phyloP scores from a whole-genome alignment of 1,140 invertebrate genomes.

The Venturia canescens region DNA sequence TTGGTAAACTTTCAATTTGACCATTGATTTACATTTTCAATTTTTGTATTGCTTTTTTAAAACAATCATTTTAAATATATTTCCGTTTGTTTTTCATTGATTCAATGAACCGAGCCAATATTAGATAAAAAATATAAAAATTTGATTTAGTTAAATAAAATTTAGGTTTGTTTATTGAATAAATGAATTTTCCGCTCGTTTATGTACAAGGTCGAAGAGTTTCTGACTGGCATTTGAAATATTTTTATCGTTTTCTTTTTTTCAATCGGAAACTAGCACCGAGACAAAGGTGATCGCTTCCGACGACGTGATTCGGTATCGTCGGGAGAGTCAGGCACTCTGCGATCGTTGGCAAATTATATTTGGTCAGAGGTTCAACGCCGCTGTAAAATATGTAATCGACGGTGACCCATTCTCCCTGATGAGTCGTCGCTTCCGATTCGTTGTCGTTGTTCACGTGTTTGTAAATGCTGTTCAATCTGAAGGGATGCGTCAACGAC shows the following conservation, averaged over 20 bases:
- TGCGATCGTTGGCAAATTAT: conserved; percentile 79
- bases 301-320: conserved; percentile 85
- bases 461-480: conserved; percentile 78
- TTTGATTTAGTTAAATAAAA: too few species aligned
- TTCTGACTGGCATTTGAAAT: background rate
- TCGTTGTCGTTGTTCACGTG: conserved; percentile 71
- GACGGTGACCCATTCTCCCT: conserved; percentile 86
- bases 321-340: conserved; percentile 79
- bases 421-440: conserved; percentile 83
- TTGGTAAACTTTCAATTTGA: too few species aligned
- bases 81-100: too few species aligned
- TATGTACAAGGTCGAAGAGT: conserved; percentile 20
- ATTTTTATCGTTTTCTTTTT: conserved; percentile 55
- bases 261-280: conserved; percentile 79
- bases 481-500: conserved; percentile 77
- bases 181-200: background rate
- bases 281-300: conserved; percentile 88
- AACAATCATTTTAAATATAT: too few species aligned
- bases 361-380: conserved; percentile 79
- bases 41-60: too few species aligned
- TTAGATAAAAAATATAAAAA: too few species aligned
- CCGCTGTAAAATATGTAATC: conserved; percentile 89
- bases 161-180: background rate
- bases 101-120: too few species aligned
- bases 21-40: too few species aligned